These are phyloP conservation scores for Anoplolepis gracilipes DNA, from an alignment of 1,140 invertebrate species.

Conservation along the genomic window DNA sequence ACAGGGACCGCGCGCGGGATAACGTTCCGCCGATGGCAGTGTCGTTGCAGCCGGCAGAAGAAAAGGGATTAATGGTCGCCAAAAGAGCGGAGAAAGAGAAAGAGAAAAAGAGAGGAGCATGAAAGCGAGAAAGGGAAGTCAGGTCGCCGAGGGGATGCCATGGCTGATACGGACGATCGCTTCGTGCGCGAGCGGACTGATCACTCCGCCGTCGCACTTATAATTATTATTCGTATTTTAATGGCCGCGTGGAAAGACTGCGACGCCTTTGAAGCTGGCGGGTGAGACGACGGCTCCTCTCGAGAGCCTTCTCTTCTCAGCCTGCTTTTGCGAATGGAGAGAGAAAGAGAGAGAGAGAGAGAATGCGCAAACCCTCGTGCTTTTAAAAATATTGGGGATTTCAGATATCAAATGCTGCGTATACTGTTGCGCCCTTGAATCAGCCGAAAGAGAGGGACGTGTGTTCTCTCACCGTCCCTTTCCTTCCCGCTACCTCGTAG, in stretches of 20 bases:
- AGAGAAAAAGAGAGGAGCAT: constrained; percentile 6
- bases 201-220: constrained; percentile 84
- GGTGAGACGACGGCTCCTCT: constrained; percentile 76
- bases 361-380: constrained; percentile 68
- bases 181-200: constrained; percentile 81
- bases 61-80: constrained; percentile 56
- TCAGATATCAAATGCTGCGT: constrained; percentile 83
- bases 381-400: constrained; percentile 87
- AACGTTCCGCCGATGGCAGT: constrained; percentile 54
- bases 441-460: constrained; percentile 77
- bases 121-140: constrained; percentile 28
- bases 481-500: constrained; percentile 23
- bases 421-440: constrained; percentile 74
- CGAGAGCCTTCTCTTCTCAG: constrained; percentile 68
- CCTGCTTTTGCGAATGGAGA: constrained; percentile 67
- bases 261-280: constrained; percentile 82
- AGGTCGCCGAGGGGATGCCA: constrained; percentile 51
- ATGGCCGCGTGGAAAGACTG: constrained; percentile 81
- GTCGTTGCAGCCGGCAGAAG: constrained; percentile 49
- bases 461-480: constrained; percentile 39
- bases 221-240: constrained; percentile 86
- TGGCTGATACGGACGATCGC: constrained; percentile 82
- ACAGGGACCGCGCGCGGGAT: constrained; percentile 48
- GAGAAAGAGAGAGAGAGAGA: not conserved
- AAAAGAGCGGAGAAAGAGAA: constrained; percentile 42